These are phyloP conservation scores for Pyrgus malvae DNA, from an alignment of 2,888 invertebrate genomes.

Conservation along the genomic window DNA sequence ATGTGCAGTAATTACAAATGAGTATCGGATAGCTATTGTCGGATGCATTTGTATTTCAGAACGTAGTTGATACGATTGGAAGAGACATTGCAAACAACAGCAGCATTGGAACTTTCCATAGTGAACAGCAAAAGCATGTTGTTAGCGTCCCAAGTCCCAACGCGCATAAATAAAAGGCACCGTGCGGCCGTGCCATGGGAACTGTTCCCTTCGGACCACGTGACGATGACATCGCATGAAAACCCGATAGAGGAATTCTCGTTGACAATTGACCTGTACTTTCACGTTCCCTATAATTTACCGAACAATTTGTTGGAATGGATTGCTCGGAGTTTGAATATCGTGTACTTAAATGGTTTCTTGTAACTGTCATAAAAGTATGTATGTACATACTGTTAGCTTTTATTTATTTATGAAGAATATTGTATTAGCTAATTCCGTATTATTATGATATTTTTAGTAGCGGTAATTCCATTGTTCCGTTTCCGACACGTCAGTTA, in stretches of 20 bases:
- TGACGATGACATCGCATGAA: constrained; percentile 19
- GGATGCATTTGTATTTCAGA: too few relatives aligned
- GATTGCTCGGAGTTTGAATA: neutral
- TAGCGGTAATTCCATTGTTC: too few relatives aligned
- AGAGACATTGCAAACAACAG: neutral
- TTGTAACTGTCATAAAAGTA: too few relatives aligned
- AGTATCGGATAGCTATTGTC: too few relatives aligned
- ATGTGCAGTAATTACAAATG: too few relatives aligned
- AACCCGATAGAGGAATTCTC: neutral
- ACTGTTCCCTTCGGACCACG: constrained; percentile 18
- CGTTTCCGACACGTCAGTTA: too few relatives aligned
- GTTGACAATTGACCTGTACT: neutral
- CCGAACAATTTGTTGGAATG: neutral
- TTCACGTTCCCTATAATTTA: constrained; percentile 1
- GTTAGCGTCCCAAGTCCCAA: constrained; percentile 1
- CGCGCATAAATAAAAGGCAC: constrained; percentile 27
- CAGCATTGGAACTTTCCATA: neutral
- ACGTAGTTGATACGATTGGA: too few relatives aligned
- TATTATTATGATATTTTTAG: too few relatives aligned
- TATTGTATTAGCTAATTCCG: too few relatives aligned
- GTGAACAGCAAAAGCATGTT: neutral
- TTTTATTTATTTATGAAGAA: too few relatives aligned
- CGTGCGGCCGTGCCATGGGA: constrained; percentile 18
- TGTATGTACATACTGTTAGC: too few relatives aligned
- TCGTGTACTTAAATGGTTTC: too few relatives aligned